These are phyloP conservation scores for Drosophila trapezifrons DNA, from an alignment of 1,140 invertebrate genomes.

Conservation along the genomic window DNA sequence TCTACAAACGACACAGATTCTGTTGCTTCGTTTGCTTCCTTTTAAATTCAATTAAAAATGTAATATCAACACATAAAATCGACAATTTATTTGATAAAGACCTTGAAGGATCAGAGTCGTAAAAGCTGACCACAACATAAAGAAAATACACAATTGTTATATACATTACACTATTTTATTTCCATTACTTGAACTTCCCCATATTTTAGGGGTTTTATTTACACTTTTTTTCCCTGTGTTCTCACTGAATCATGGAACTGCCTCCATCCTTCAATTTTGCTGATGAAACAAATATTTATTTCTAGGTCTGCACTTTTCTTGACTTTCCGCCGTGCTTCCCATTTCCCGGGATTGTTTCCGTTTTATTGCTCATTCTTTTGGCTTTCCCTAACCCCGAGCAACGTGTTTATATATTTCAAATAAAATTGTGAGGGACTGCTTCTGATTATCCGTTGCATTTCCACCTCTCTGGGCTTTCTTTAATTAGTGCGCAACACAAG, in stretches of 20 bases:
- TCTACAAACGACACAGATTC: not conserved
- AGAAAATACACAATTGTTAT: not conserved
- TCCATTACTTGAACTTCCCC: not conserved
- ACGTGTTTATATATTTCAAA: not conserved
- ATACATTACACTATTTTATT: not conserved
- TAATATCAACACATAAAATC: slow-evolving; percentile 5
- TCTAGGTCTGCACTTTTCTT: slow-evolving; percentile 18
- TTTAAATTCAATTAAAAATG: not conserved
- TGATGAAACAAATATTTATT: slow-evolving; percentile 45
- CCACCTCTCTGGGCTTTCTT: slow-evolving; percentile 15
- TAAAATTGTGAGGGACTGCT: not conserved
- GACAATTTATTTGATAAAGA: not conserved
- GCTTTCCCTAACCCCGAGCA: not conserved
- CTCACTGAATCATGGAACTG: not conserved
- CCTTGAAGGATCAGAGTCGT: not conserved
- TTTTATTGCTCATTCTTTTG: slow-evolving; percentile 8
- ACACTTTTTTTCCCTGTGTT: not conserved
- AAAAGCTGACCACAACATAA: not conserved
- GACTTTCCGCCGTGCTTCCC: not conserved
- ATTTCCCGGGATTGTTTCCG: slow-evolving; percentile 9
- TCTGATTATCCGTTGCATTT: not conserved
- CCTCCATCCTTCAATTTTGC: slow-evolving; percentile 32
- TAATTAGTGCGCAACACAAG: slow-evolving; percentile 45
- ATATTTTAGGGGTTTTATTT: not conserved
- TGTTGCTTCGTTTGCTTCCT: not conserved